These are phyloP conservation scores for Acleris emargana DNA, from an alignment of 2,888 invertebrate species.

Conservation along the genomic window DNA sequence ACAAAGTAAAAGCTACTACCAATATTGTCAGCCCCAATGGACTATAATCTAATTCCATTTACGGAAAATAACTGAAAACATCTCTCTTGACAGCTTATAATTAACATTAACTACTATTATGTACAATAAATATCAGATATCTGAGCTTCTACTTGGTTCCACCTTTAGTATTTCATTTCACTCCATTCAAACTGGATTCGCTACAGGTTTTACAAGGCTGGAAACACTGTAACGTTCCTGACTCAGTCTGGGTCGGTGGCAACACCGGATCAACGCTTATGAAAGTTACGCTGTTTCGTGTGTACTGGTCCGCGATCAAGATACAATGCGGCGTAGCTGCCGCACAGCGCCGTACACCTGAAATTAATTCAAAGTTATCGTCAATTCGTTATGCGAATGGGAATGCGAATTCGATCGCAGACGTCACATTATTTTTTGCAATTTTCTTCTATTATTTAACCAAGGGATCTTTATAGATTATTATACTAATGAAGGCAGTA, in stretches of 20 bases:
- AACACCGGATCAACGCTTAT: not conserved
- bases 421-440: too few species aligned
- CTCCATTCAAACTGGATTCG: too few species aligned
- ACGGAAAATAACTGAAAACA: conserved; percentile 25
- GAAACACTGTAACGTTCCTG: too few species aligned
- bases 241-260: too few species aligned
- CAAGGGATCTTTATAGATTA: too few species aligned
- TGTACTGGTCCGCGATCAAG: conserved; percentile 48
- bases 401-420: too few species aligned
- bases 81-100: conserved; percentile 19
- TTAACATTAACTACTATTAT: conserved; percentile 6
- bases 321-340: conserved; percentile 57
- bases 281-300: not conserved
- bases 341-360: conserved; percentile 75
- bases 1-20: conserved; percentile 15
- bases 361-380: not conserved
- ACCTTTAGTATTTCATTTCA: not conserved
- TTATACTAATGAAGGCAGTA: too few species aligned
- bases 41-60: conserved; percentile 15
- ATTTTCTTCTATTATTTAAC: too few species aligned
- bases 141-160: not conserved
- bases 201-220: too few species aligned
- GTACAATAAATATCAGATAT: conserved; percentile 30
- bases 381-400: too few species aligned
- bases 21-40: conserved; percentile 29